Evolutionary conservation across 2,888 invertebrate genomes (phyloP).

Genomic region (Lithophane socia): DNA sequence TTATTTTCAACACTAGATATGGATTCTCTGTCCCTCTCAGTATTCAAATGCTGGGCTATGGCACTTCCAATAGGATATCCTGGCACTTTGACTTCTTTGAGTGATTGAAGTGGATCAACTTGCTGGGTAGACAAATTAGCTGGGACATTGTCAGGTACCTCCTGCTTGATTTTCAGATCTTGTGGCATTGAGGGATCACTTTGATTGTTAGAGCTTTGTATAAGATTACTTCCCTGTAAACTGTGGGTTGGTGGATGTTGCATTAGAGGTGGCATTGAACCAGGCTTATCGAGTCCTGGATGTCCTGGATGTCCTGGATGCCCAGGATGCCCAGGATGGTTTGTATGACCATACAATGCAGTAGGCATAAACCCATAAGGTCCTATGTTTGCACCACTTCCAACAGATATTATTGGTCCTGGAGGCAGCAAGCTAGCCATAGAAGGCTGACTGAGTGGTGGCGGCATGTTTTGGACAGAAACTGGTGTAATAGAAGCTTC

Average conservation of each 20-base stretch:
- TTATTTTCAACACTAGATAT: constrained; percentile 87
- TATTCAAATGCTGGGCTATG: constrained; percentile 87
- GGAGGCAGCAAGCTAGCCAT: constrained; percentile 90
- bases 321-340: constrained; percentile 59
- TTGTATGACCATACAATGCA: constrained; percentile 82
- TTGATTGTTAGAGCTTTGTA: constrained; percentile 78
- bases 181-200: constrained; percentile 88
- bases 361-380: constrained; percentile 92
- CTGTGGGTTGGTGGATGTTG: constrained; percentile 84
- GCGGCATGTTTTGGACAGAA: constrained; percentile 84
- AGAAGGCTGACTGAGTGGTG: constrained; percentile 89
- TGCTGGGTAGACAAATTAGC: constrained; percentile 88
- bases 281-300: constrained; percentile 84
- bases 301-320: constrained; percentile 79
- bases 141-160: constrained; percentile 89
- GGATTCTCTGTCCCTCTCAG: constrained; percentile 88
- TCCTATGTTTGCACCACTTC: constrained; percentile 89
- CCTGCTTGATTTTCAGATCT: constrained; percentile 89
- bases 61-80: constrained; percentile 92
- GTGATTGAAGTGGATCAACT: constrained; percentile 93
- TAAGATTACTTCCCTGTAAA: constrained; percentile 78
- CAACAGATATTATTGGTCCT: constrained; percentile 91
- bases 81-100: constrained; percentile 95
- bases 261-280: constrained; percentile 82
- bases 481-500: constrained; percentile 81